Evolutionary conservation across 2,797 vertebrate genomes (phyloP).

Genomic region (Cryptoblepharus egeriae): DNA sequence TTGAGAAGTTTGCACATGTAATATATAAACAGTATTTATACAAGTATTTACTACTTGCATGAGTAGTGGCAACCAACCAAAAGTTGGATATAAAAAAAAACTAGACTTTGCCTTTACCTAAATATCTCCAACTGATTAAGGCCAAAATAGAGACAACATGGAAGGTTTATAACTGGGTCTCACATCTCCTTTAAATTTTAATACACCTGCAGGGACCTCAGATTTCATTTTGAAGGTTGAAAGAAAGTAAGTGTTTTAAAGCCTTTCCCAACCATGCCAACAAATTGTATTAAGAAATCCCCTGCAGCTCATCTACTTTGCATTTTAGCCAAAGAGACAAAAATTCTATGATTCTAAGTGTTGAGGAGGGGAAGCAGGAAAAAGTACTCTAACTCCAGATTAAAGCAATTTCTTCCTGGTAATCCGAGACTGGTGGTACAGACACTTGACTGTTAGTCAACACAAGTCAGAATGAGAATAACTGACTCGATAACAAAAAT

Average conservation of each 20-base stretch:
- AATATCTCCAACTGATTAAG: not conserved
- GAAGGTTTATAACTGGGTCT: not conserved
- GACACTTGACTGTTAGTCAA: not conserved
- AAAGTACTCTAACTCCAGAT: not conserved
- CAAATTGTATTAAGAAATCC: too few relatives aligned
- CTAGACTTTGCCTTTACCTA: not conserved
- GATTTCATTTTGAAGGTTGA: not conserved
- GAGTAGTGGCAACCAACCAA: not conserved
- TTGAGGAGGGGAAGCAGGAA: not conserved
- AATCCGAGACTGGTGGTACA: not conserved
- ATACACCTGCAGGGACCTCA: not conserved
- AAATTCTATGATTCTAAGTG: not conserved
- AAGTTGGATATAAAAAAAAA: not conserved
- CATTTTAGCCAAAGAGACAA: too few relatives aligned
- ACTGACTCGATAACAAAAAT: not conserved
- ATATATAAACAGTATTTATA: too few relatives aligned
- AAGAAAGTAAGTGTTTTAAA: not conserved
- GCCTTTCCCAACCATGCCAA: not conserved
- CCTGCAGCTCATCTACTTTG: not conserved
- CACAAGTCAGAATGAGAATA: not conserved
- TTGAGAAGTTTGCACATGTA: not conserved
- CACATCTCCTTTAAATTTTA: not conserved
- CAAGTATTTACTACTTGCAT: too few relatives aligned
- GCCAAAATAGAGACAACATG: not conserved
- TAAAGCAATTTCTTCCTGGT: not conserved